Conservation (phyloP, 1,140 invertebrate genomes). For the Diorhabda elongata region DNA sequence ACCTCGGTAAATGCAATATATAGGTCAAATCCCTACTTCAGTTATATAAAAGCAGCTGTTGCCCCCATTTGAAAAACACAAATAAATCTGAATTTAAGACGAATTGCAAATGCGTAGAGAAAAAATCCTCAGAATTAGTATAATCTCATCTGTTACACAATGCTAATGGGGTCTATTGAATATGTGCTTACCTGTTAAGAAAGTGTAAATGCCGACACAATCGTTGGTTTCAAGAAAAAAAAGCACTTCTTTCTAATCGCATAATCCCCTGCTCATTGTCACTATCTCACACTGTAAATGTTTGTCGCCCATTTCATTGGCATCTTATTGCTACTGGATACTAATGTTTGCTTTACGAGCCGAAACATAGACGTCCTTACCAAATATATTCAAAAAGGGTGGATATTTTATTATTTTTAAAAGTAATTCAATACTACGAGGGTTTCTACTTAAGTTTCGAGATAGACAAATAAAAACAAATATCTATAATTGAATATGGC, state of each 20-base stretch:
- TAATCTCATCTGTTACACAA: conserved; percentile 15
- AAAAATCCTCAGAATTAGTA: conserved; percentile 7
- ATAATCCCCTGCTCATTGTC: conserved; percentile 11
- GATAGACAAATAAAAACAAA: no score
- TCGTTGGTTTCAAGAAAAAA: conserved; percentile 10
- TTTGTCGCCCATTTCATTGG: background rate
- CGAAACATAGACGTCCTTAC: background rate
- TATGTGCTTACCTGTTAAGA: conserved; percentile 6
- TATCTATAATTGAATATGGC: no score
- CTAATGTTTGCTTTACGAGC: background rate
- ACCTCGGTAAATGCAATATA: background rate
- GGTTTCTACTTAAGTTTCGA: no score
- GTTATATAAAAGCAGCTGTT: background rate
- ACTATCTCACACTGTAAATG: background rate
- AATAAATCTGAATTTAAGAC: background rate
- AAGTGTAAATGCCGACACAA: conserved; percentile 17
- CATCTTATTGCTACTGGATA: conserved; percentile 2
- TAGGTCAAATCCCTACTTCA: background rate
- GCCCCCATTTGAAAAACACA: background rate
- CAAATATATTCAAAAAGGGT: no score
- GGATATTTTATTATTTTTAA: no score
- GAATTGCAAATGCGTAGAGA: background rate
- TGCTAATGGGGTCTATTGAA: conserved; percentile 9
- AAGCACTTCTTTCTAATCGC: conserved; percentile 12
- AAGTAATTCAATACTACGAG: no score